A percentile compares a stretch with the other conserved stretches of the same genome.
These are phyloP conservation scores for Thalassoma bifasciatum DNA, from an alignment of 2,113 vertebrate genomes.

Conservation along the genomic window DNA sequence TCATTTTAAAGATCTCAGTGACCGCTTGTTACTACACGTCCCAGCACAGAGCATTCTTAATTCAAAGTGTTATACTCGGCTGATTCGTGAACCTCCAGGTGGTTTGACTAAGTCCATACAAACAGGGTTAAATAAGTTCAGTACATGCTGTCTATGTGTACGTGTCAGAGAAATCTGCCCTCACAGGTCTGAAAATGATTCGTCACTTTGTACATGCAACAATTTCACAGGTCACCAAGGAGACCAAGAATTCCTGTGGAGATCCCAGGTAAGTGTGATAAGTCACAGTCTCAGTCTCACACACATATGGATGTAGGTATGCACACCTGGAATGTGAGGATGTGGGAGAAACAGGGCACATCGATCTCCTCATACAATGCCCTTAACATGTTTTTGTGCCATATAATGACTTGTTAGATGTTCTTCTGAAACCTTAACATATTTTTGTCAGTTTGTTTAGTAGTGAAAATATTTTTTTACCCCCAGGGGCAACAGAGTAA, in stretches of 20 bases:
- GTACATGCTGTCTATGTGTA: constrained; percentile 16
- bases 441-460: too few species aligned
- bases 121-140: constrained; percentile 19
- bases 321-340: constrained; percentile 45
- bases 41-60: constrained; percentile 1
- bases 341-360: constrained; percentile 8
- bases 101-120: constrained; percentile 28
- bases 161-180: constrained; percentile 38
- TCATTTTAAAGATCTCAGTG: neutral
- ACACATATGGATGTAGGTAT: constrained; percentile 18
- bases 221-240: constrained; percentile 45
- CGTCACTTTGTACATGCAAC: constrained; percentile 23
- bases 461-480: too few species aligned
- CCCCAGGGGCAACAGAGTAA: too few species aligned
- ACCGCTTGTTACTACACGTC: constrained; percentile 34
- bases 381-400: too few species aligned
- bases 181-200: constrained; percentile 53
- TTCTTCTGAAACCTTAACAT: too few species aligned
- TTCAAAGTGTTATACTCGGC: constrained; percentile 13
- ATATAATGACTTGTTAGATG: too few species aligned
- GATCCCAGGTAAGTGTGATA: constrained; percentile 69
- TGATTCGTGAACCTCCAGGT: constrained; percentile 41
- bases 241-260: constrained; percentile 63
- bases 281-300: constrained; percentile 56
- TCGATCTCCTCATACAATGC: neutral